Evolutionary conservation across 2,797 vertebrate species (phyloP), one percentile per base, ranked within the genome.

Genomic region (Calcarius lapponicus): DNA sequence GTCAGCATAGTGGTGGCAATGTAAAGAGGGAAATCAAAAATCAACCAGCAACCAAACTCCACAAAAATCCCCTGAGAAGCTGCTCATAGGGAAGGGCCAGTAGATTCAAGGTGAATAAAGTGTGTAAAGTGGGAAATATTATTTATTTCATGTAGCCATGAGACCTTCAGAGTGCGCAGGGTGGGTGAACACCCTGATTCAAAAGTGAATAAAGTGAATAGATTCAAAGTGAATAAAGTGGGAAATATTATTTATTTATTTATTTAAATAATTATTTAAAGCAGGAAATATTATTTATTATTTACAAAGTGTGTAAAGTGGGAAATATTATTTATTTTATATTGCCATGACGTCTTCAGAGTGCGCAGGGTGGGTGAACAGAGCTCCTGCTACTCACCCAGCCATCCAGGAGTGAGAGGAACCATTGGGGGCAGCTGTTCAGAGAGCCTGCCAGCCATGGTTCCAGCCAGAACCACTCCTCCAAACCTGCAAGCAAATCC

Each of bases 351-450:
- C 17, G 9, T n/a, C 36, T 45, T 25, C 20, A 15, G 48, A 25
- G 47, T 11, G 42, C 57, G 45, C 12, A 22, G 18, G 22, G 34
- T 11, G 17, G 32, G 38, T 32, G 53, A 51, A 13, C 18, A 28
- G n/a, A 24, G 57, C 45, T 81, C 31, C 61, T 87, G 70, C 16
- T 43, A 4, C 38, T 65, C 18, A 29, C 8, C 29, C 71, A 71
- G 40, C 32, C 28, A 36, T 21, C 32, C 10, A 2, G 20, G 17
- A 42, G 28, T 18, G 24, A 2, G 9, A 82, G 72, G 50, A 73
- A 60, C 22, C 50, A 31, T 0, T 8, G 42, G 40, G 61, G 53
- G 15, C 38, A 32, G 3, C 25, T 0, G 0, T 16, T 17, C 4
- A 8, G 6, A 19, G 14, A 17, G 24, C 9, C 42, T 73, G 40